phyloP scores from a whole-genome alignment of 2,888 invertebrate species.

The Phyllotreta cruciferae region DNA sequence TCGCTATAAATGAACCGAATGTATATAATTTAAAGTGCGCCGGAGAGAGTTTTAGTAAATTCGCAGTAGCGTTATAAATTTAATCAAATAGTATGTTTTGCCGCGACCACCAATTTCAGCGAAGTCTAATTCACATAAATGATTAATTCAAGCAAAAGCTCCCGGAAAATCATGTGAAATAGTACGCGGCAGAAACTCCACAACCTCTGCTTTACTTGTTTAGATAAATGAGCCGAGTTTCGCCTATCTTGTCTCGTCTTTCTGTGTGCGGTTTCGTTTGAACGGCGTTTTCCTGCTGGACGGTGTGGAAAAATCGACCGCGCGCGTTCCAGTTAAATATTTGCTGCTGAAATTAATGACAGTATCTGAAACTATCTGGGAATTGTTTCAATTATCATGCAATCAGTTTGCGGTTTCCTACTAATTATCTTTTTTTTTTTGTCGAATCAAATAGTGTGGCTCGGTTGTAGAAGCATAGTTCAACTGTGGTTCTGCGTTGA shows the following conservation, averaged over 20 bases:
- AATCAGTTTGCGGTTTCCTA: too few relatives aligned
- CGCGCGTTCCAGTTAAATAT: too few relatives aligned
- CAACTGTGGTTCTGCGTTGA: too few relatives aligned
- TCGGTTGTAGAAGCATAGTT: too few relatives aligned
- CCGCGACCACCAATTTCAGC: slow-evolving; percentile 27
- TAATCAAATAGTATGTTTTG: slow-evolving; percentile 30
- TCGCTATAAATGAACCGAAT: too few relatives aligned
- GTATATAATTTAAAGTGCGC: too few relatives aligned
- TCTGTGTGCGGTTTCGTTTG: slow-evolving; percentile 7
- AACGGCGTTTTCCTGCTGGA: neutral
- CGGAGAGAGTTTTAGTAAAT: slow-evolving; percentile 1
- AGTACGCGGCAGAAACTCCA: slow-evolving; percentile 20
- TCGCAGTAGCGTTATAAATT: slow-evolving; percentile 28
- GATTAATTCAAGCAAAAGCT: slow-evolving; percentile 29
- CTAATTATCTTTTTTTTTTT: too few relatives aligned
- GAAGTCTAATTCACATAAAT: slow-evolving; percentile 28
- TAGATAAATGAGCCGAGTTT: slow-evolving; percentile 26
- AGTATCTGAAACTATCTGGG: too few relatives aligned
- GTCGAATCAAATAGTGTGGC: too few relatives aligned
- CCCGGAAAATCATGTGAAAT: slow-evolving; percentile 28
- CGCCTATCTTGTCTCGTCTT: slow-evolving; percentile 20
- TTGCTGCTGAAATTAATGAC: too few relatives aligned
- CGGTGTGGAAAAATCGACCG: too few relatives aligned
- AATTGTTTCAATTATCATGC: too few relatives aligned
- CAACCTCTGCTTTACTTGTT: slow-evolving; percentile 21